A percentile compares a stretch with the other conserved stretches of the same genome.
These are phyloP conservation scores for Gyps fulvus DNA, from an alignment of 2,113 vertebrate species.

Conservation along the genomic window DNA sequence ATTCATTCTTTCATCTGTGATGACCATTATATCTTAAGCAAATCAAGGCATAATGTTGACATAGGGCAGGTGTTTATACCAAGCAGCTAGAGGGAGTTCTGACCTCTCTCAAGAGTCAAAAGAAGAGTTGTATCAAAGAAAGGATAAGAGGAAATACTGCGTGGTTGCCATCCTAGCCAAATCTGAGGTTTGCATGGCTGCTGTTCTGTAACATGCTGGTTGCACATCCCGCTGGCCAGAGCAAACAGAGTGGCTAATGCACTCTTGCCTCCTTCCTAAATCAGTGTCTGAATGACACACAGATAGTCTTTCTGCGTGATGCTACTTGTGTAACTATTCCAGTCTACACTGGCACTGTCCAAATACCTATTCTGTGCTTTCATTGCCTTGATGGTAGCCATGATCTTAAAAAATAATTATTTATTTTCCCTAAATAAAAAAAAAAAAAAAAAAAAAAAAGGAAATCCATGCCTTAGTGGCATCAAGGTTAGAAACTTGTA, in stretches of 20 bases:
- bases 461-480: background rate
- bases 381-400: background rate
- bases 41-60: background rate
- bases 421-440: background rate
- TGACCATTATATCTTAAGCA: background rate
- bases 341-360: background rate
- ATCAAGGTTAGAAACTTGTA: background rate
- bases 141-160: background rate
- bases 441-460: background rate
- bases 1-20: background rate
- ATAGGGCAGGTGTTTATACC: background rate
- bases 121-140: background rate
- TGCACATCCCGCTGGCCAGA: accelerated
- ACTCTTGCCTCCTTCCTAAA: background rate
- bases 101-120: background rate
- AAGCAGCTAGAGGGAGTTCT: background rate
- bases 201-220: background rate
- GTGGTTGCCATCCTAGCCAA: background rate
- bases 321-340: background rate
- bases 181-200: background rate
- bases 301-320: background rate
- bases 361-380: background rate
- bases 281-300: background rate
- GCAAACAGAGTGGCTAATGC: background rate
- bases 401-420: background rate